Evolutionary conservation across 2,797 vertebrate species (phyloP).

Genomic region (Tympanoctomys barrerae): DNA sequence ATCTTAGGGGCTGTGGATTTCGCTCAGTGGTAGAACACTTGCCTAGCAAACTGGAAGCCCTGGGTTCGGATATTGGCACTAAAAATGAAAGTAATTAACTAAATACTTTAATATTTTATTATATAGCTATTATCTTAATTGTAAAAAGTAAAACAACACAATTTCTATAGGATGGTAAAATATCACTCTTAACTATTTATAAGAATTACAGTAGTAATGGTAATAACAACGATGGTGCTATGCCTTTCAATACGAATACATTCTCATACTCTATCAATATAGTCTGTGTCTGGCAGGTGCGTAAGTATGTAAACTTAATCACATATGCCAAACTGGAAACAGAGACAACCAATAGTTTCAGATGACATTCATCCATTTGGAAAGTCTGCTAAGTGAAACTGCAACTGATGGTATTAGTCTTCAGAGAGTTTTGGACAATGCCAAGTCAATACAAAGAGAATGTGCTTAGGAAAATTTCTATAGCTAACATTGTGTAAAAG

Average conservation of each 20-base stretch:
- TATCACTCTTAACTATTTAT: background rate
- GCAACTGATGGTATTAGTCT: background rate
- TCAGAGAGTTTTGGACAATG: background rate
- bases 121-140: background rate
- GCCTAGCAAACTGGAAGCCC: no score
- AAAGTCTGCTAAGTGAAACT: conserved; percentile 9
- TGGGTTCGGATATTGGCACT: no score
- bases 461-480: background rate
- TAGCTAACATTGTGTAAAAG: conserved; percentile 20
- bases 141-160: background rate
- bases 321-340: conserved; percentile 8
- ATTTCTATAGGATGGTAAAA: background rate
- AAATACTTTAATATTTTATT: background rate
- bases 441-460: background rate
- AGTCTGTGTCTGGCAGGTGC: background rate
- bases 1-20: no score
- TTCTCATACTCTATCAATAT: background rate
- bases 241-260: background rate
- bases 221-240: background rate
- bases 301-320: background rate
- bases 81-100: no score
- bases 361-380: background rate
- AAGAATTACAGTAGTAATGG: background rate
- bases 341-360: conserved; percentile 2
- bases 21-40: no score